Conservation (phyloP, 2,797 vertebrate species). For the Nyctalus aviator region DNA sequence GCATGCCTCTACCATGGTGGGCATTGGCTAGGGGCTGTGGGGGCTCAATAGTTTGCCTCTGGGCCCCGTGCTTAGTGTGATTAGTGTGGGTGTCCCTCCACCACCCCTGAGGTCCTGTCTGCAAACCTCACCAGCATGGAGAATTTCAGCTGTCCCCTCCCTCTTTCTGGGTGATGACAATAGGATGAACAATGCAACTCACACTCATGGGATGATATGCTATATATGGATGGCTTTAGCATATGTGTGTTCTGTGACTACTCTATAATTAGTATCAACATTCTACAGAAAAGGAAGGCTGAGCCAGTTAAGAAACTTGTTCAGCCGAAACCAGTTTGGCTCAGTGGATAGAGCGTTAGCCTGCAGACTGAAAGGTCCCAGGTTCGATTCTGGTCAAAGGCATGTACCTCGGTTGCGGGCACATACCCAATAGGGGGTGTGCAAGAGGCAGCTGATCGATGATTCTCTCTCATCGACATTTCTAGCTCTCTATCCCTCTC, state of each 20-base stretch:
- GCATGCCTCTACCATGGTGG: fast-evolving
- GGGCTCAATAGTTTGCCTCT: neutral
- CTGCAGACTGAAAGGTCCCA: no score
- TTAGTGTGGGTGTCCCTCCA: neutral
- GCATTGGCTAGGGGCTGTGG: fast-evolving
- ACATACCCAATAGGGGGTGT: no score
- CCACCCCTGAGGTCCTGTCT: neutral
- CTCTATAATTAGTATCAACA: neutral
- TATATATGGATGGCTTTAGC: no score
- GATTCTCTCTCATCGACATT: no score
- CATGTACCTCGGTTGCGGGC: no score
- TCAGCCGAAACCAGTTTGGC: neutral
- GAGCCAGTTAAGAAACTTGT: neutral
- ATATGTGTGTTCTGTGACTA: neutral
- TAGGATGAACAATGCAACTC: neutral
- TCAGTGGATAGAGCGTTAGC: no score
- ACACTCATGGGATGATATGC: fast-evolving
- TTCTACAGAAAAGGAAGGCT: neutral
- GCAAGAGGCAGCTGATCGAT: no score
- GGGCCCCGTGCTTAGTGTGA: neutral
- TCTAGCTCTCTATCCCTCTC: no score
- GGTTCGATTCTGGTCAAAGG: no score
- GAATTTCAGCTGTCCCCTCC: neutral
- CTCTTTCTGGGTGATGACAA: neutral
- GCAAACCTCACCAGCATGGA: neutral